A percentile compares a stretch with the other conserved stretches of the same genome.
phyloP scores from a whole-genome alignment of 2,888 invertebrate genomes.

The Archaeoteleia sp. region DNA sequence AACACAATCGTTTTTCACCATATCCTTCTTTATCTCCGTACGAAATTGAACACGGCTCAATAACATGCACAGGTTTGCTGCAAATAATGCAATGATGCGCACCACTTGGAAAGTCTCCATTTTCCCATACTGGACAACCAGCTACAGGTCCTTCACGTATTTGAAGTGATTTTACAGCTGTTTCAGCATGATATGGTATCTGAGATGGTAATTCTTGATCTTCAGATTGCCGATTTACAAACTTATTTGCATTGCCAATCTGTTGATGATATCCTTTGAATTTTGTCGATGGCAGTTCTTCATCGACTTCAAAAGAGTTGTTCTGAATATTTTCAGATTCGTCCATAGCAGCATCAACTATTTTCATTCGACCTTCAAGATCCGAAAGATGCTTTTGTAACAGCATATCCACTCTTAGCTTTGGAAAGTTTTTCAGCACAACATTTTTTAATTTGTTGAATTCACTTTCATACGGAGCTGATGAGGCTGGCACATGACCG shows the following conservation, averaged over 20 bases:
- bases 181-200: background rate
- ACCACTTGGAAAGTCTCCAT: slow-evolving; percentile 8
- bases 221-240: background rate
- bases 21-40: slow-evolving; percentile 13
- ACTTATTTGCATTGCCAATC: background rate
- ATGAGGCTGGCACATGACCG: slow-evolving; percentile 4
- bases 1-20: slow-evolving; percentile 5
- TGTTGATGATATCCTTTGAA: no score
- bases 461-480: slow-evolving; percentile 13
- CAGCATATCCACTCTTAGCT: background rate
- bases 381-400: background rate
- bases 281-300: background rate
- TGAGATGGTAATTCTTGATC: background rate
- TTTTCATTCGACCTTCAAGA: slow-evolving; percentile 5
- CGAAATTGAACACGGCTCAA: slow-evolving; percentile 7
- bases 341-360: background rate
- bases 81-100: slow-evolving; percentile 9
- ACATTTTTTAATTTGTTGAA: slow-evolving; percentile 20
- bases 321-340: no score
- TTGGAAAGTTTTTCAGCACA: no score
- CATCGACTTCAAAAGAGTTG: no score
- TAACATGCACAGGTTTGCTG: slow-evolving; percentile 4
- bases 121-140: slow-evolving; percentile 14
- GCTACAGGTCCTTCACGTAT: no score
- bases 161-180: no score